Conservation (phyloP, 2,888 invertebrate species). For the Agonopterix alstromeriana region DNA sequence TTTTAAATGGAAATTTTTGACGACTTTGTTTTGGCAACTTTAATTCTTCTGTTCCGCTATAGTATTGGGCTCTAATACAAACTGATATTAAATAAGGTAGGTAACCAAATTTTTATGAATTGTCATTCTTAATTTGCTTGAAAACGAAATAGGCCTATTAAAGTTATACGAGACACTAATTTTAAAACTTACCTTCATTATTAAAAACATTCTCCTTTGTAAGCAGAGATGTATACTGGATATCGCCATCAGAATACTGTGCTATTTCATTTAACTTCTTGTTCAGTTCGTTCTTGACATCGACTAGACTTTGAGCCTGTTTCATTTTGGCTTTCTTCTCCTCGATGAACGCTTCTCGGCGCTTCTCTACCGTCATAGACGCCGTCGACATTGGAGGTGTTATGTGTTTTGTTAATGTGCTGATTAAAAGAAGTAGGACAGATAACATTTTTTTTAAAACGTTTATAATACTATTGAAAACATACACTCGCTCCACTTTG, state of each 20-base stretch:
- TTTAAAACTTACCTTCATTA: slow-evolving; percentile 41
- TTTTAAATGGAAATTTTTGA: too few relatives aligned
- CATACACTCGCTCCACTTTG: too few relatives aligned
- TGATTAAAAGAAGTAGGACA: slow-evolving; percentile 31
- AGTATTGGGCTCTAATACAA: too few relatives aligned
- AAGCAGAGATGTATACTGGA: slow-evolving; percentile 59
- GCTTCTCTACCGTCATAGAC: slow-evolving; percentile 43
- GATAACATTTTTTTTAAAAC: too few relatives aligned
- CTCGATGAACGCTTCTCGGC: slow-evolving; percentile 58
- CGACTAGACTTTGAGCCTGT: slow-evolving; percentile 54
- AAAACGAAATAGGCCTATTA: too few relatives aligned
- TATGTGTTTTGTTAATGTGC: slow-evolving; percentile 83
- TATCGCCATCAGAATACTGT: slow-evolving; percentile 62
- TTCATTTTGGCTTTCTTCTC: slow-evolving; percentile 58
- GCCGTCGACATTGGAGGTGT: slow-evolving; percentile 75
- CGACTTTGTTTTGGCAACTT: too few relatives aligned
- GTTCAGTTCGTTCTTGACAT: slow-evolving; percentile 51
- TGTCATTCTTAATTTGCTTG: too few relatives aligned
- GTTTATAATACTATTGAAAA: too few relatives aligned
- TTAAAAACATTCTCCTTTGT: slow-evolving; percentile 55
- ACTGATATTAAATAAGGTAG: too few relatives aligned
- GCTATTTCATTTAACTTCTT: slow-evolving; percentile 42
- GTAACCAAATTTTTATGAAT: too few relatives aligned
- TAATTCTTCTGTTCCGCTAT: too few relatives aligned
- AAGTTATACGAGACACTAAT: too few relatives aligned